These are phyloP conservation scores for Monoplex corrugatus DNA, from an alignment of 2,888 invertebrate species.

Conservation along the genomic window DNA sequence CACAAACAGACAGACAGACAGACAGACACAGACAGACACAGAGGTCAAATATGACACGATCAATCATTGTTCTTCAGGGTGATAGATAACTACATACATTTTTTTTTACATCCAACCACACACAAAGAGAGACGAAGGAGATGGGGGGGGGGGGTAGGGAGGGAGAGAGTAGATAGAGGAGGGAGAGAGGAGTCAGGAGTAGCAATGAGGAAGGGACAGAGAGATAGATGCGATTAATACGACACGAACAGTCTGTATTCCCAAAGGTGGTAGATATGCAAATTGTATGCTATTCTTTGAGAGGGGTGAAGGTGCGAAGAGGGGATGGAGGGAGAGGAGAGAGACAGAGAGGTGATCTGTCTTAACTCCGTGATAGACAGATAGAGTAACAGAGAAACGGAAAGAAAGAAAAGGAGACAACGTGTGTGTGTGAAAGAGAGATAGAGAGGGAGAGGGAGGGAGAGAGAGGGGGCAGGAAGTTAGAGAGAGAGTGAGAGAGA, in stretches of 20 bases:
- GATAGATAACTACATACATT: too few relatives aligned
- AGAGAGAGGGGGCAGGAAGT: slow-evolving; percentile 6
- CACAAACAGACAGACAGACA: background rate
- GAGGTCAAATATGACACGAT: background rate
- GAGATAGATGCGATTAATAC: background rate
- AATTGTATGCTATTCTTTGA: too few relatives aligned
- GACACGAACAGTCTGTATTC: background rate
- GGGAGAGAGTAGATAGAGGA: too few relatives aligned
- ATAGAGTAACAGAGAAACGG: background rate
- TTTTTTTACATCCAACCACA: background rate
- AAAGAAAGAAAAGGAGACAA: too few relatives aligned
- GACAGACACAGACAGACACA: slow-evolving; percentile 7
- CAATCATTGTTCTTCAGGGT: too few relatives aligned
- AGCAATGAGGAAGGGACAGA: background rate
- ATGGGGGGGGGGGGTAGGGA: background rate
- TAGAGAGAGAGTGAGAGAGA: background rate
- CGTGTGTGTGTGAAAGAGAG: too few relatives aligned
- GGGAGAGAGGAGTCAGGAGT: too few relatives aligned
- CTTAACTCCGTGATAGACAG: too few relatives aligned
- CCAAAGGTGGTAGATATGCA: background rate
- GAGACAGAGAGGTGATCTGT: background rate
- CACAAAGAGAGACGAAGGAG: background rate
- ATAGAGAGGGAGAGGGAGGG: background rate
- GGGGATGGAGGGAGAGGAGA: background rate
- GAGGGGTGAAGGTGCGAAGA: background rate